Base-by-base conservation (phyloP, 1,140 invertebrate species). In the Trichogramma pretiosum region DNA sequence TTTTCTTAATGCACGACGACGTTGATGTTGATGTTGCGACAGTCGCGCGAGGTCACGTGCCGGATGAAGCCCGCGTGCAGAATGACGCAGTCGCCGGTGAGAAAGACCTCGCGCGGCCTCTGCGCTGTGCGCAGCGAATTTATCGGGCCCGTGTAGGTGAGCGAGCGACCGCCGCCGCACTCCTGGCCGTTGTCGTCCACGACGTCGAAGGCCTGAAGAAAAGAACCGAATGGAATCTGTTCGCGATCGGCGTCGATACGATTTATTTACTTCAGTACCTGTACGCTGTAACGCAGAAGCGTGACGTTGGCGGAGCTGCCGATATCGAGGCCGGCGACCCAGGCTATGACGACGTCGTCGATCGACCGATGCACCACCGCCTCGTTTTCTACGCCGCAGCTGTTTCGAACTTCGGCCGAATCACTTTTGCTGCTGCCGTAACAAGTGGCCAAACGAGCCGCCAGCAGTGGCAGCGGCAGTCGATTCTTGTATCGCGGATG, bases 301-400 rank as follows among this genome's bases (percentile, higher is more conserved):
- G 54, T 47, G 5, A 60, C 56, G 19, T 26, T 42, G 14, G 48
- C 52, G 2, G 55, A 36, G 26, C 56, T 61, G 3, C 62, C 60
- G 16, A 68, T 50, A 37, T 70, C 66, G 21, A 71, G 36, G 47
- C 67, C 67, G 10, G 66, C 67, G 13, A 71, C 52, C 68, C 67
- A 71, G 14, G 60, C 60, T 10, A 71, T 65, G 19, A 71, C 59
- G 17, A 67, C 45, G 21, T 68, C 58, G n/a, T n/a, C n/a, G n/a
- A n/a, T n/a, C n/a, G n/a, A n/a, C n/a, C n/a, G n/a, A n/a, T n/a
- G n/a, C n/a, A n/a, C n/a, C n/a, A n/a, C n/a, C n/a, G n/a, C n/a
- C n/a, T n/a, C n/a, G n/a, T n/a, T n/a, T n/a, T n/a, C n/a, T n/a
- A n/a, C n/a, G n/a, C n/a, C n/a, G n/a, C n/a, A n/a, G n/a, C n/a